Conservation (phyloP, 2,888 invertebrate species). For the Drosophila phalerata region DNA sequence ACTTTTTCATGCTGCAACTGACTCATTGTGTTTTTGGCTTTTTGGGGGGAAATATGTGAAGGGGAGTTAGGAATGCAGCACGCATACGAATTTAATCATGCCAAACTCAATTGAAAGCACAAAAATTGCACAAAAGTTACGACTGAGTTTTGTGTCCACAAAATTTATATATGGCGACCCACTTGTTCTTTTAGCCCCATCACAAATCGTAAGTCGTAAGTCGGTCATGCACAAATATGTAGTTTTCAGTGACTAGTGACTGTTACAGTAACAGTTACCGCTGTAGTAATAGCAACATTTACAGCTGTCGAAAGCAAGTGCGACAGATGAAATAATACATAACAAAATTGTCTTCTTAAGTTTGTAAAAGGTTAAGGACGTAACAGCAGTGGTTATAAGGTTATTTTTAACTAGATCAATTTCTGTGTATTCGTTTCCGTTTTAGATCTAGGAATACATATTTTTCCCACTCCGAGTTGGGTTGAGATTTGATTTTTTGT, state of each 20-base stretch:
- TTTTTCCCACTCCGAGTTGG: too few species aligned
- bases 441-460: too few species aligned
- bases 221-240: conserved; percentile 44
- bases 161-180: conserved; percentile 46
- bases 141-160: conserved; percentile 12
- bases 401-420: too few species aligned
- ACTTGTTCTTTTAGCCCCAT: conserved; percentile 23
- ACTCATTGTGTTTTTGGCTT: conserved; percentile 59
- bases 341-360: background rate
- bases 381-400: too few species aligned
- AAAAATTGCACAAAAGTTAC: conserved; percentile 36
- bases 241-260: conserved; percentile 15
- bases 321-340: background rate
- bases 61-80: conserved; percentile 17
- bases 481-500: too few species aligned
- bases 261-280: conserved; percentile 17
- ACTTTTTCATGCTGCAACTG: conserved; percentile 58
- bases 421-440: too few species aligned
- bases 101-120: conserved; percentile 56
- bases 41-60: background rate
- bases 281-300: conserved; percentile 21
- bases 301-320: conserved; percentile 21
- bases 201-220: conserved; percentile 26
- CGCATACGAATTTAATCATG: conserved; percentile 76
- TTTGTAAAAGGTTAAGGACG: background rate